Percentiles rank a stretch among this genome's conserved stretches.
Evolutionary conservation across 2,113 vertebrate species (phyloP).

Genomic region (Rana temporaria): DNA sequence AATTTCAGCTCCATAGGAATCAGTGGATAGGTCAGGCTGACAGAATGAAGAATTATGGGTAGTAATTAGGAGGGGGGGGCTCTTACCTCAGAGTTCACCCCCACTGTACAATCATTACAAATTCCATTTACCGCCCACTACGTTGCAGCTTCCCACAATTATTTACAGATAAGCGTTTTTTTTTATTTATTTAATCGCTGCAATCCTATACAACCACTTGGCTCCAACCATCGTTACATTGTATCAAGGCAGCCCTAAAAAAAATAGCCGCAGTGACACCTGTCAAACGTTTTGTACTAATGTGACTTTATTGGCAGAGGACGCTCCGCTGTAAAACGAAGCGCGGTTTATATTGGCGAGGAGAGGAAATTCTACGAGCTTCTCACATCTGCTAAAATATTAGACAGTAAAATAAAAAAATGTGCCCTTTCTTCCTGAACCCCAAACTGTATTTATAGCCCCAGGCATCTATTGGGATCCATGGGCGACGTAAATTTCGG

Average conservation of each 20-base stretch:
- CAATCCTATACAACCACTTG: not conserved
- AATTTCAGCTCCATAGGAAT: too few species aligned
- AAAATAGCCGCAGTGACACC: constrained; percentile 17
- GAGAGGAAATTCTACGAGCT: not conserved
- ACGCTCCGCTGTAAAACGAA: not conserved
- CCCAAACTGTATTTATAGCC: constrained; percentile 25
- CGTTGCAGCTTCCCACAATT: too few species aligned
- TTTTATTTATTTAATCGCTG: too few species aligned
- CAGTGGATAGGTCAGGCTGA: too few species aligned
- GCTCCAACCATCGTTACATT: not conserved
- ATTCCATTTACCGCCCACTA: not conserved
- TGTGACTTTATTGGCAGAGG: constrained; percentile 13
- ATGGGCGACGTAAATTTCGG: constrained; percentile 39
- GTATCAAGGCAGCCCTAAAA: not conserved
- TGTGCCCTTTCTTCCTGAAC: not conserved
- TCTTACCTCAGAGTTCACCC: too few species aligned
- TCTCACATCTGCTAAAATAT: constrained; percentile 48
- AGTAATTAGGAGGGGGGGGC: too few species aligned
- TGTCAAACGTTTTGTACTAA: not conserved
- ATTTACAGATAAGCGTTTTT: too few species aligned
- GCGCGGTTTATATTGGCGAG: constrained; percentile 28
- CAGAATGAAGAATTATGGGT: too few species aligned
- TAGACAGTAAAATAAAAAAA: not conserved
- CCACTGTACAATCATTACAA: too few species aligned
- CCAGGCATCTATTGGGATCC: constrained; percentile 18